Conservation (phyloP, 2,113 vertebrate species). For the Psittacus erithacus region DNA sequence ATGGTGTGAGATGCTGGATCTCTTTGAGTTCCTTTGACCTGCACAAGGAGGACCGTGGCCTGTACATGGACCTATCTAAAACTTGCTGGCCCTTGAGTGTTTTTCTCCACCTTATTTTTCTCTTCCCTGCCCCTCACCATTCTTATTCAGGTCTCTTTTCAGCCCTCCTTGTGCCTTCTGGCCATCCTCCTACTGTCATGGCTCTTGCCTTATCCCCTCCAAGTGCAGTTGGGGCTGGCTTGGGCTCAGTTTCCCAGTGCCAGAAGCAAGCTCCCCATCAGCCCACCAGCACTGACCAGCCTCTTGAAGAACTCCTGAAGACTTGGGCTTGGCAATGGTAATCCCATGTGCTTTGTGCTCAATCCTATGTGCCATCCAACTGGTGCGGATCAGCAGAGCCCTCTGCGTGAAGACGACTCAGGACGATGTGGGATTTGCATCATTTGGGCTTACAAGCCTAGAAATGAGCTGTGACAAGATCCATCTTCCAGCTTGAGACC, state of each 20-base stretch:
- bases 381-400: background rate
- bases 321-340: background rate
- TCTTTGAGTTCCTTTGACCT: background rate
- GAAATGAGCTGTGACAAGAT: background rate
- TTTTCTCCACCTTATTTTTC: background rate
- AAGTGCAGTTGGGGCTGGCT: background rate
- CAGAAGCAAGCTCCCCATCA: background rate
- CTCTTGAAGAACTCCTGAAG: background rate
- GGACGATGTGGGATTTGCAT: background rate
- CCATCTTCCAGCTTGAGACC: background rate
- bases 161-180: background rate
- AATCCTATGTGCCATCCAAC: background rate
- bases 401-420: background rate
- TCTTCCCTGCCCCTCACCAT: background rate
- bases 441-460: background rate
- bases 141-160: background rate
- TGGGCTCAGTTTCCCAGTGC: background rate
- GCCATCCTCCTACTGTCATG: background rate
- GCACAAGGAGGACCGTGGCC: background rate
- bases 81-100: background rate
- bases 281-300: background rate
- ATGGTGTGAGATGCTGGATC: background rate
- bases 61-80: background rate
- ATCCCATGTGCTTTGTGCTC: background rate
- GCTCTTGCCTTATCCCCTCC: background rate